Evolutionary conservation across 2,113 vertebrate species (phyloP), one percentile per base, ranked within the genome.

Genomic region (Tachuris rubrigastra): DNA sequence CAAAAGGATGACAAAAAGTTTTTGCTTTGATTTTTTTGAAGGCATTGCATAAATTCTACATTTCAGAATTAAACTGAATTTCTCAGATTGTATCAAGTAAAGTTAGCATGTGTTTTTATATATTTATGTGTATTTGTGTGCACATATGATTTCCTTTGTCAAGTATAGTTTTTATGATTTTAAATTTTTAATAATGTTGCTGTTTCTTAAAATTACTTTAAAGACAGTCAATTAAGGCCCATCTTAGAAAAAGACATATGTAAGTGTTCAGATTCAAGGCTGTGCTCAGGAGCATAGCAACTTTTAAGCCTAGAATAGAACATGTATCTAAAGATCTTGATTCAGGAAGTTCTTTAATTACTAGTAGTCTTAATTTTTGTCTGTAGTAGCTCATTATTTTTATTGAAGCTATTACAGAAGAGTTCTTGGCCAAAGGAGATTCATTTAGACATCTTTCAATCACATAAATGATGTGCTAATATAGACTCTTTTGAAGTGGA

Each of bases 31-130:
- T 72, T 91, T 96, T 44, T 46, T 91, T 82, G 52, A 71, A 90
- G 63, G 14, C 28, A 5, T 73, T 90, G 55, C 8, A 56, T 14
- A 27, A 86, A 52, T 35, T 62, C 78, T 95, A 21, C 12, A 28
- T 91, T 93, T 91, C 85, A 92, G 66, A 81, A 87, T 88, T 94
- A 87, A 96, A 78, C 41, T 66, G 0, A 67, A 42, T 94, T 84
- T 90, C n/a, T 58, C 59, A 47, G 74, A 27, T 92, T 89, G 23
- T 88, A 33, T 72, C 9, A 78, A 93, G 27, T 93, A 78, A 87
- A 82, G 60, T 80, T 90, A 94, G 68, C 37, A 41, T 33, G 39
- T 66, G 22, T 74, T 83, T 93, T 67, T 65, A 10, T 68, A 9
- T 81, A 39, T 59, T 91, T 50, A 12, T 50, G 7, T 79, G 15